Base-by-base conservation (phyloP, 2,797 vertebrate genomes). In the Syndactyla subalaris region DNA sequence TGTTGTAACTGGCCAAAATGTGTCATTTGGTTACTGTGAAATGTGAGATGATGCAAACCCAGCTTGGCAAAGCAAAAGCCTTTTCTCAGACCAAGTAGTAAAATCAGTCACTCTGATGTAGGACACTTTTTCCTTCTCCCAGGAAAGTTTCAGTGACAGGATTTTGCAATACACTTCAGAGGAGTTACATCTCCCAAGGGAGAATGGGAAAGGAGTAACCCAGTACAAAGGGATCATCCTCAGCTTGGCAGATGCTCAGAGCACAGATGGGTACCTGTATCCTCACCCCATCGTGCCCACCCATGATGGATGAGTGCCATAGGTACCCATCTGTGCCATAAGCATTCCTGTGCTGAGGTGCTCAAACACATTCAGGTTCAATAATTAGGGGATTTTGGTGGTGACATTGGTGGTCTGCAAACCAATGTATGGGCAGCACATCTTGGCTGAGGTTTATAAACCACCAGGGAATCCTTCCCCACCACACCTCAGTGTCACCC, bases 71-170 rank as follows among this genome's bases (percentile, higher is more conserved):
- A 71, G 14, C 2, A 2, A 54, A 73, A 89, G 29, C 17, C 4
- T 8, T 79, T 65, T 30, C 38, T 58, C 59, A 48, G 51, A 26
- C 41, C 38, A n/a, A 85, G 39, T 22, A 57, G 41, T 9, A 54
- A 78, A 72, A 54, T 54, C 51, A 65, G 71, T 30, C 2, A 0
- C 49, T 34, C 10, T 27, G 48, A 5, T 14, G 21, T 27, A 39
- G 45, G 54, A 48, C 4, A 3, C 38, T 26, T 80, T 19, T 36
- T 12, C 38, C 26, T 41, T 57, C 14, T 20, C 39, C 45, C 30
- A 6, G 57, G 13, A 66, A 74, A 59, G 23, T 32, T 55, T 23
- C 5, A 5, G 41, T 0, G 0, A 24, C 11, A 48, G 57, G 39
- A 74, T 39, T 91, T 54, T 70, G 39, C 39, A 68, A 22, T 0